Base-by-base conservation (phyloP, 2,113 vertebrate species). In the Syngnathus floridae region DNA sequence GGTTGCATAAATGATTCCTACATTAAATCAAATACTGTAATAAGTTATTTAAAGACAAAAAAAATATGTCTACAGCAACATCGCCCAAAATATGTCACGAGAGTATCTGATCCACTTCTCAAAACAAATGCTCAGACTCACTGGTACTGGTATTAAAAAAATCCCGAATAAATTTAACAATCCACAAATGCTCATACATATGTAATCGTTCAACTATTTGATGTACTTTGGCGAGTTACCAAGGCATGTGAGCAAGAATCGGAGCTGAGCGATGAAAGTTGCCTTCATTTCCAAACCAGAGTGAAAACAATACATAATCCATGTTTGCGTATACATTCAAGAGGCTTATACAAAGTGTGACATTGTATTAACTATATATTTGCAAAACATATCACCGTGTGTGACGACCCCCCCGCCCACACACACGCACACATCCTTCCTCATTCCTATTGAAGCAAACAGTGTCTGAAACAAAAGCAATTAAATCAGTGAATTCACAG, bases 321-420 rank as follows among this genome's bases (percentile, higher is more conserved):
- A 21, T 46, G 26, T 58, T 37, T 2, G n/a, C 17, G 21, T 41
- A 14, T 61, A 26, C 7, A 59, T 31, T 70, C 16, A 56, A 64
- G 10, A 2, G 21, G 21, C 45, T 58, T 3, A 55, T 74, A 78
- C 57, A 76, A 67, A 73, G 64, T 54, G 74, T 63, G 16, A 5
- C 61, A 75, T 66, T 72, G 64, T 81, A 78, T 82, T 77, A 66
- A 82, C 71, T 64, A 72, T 88, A 83, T 87, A 87, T 86, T 87
- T 78, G 78, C 73, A 86, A 80, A 88, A 86, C 79, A 80, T 80
- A 83, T 81, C 76, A 84, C 75, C 82, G 75, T 62, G 67, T 65
- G 79, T 65, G 71, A 82, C 66, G 66, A 57, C 64, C 51, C 68
- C 68, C 54, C 26, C 65, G 66, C 26, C 26, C 26, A 31, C 26